These are phyloP conservation scores for Hydrolagus affinis DNA, from an alignment of 2,113 vertebrate species.

Conservation along the genomic window DNA sequence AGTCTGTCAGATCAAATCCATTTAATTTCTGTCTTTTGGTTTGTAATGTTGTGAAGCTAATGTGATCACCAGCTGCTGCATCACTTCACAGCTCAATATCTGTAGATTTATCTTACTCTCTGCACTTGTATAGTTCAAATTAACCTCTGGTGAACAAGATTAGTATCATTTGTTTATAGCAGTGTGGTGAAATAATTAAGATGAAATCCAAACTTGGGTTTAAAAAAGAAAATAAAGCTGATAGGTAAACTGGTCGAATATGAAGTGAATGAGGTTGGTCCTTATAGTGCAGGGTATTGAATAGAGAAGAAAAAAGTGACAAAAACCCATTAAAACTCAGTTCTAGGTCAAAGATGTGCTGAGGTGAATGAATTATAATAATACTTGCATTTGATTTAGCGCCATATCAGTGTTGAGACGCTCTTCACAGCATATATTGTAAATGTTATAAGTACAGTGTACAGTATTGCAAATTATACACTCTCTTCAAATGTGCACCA, in stretches of 20 bases:
- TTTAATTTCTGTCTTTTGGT: constrained; percentile 11
- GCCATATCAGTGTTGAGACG: no score
- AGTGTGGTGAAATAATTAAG: not conserved
- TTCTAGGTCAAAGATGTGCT: not conserved
- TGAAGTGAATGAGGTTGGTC: not conserved
- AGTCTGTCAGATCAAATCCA: not conserved
- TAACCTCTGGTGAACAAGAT: not conserved
- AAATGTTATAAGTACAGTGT: not conserved
- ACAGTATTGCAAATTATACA: not conserved
- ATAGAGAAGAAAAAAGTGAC: not conserved
- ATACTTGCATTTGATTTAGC: no score
- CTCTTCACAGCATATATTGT: no score
- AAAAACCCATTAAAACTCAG: not conserved
- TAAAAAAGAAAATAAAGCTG: not conserved
- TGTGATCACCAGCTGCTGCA: not conserved
- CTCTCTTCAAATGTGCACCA: not conserved
- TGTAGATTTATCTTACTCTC: not conserved
- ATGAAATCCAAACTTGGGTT: not conserved
- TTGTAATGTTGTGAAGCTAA: not conserved
- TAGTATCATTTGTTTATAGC: not conserved
- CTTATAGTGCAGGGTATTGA: not conserved
- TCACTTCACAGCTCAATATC: constrained; percentile 8
- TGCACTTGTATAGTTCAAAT: constrained; percentile 16
- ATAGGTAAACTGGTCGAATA: not conserved
- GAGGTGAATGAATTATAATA: no score